phyloP scores from a whole-genome alignment of 92 coral and sea anemone species.

The Desmophyllum pertusum region DNA sequence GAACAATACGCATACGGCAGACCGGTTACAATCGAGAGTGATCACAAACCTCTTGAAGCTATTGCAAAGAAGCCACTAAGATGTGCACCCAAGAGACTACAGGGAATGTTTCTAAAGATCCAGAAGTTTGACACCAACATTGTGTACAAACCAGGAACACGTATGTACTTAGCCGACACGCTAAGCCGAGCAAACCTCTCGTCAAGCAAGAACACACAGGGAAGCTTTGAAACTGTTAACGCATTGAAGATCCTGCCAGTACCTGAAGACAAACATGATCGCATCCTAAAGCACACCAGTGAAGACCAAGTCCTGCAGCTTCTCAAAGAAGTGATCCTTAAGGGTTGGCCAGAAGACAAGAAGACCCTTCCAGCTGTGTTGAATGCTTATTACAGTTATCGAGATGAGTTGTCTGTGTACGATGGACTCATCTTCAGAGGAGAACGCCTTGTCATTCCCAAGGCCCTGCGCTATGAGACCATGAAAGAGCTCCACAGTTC shows the following conservation, averaged over 20 bases:
- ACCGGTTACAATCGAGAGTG: constrained; percentile 49
- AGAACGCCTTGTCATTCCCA: constrained; percentile 46
- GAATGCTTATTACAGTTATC: constrained; percentile 40
- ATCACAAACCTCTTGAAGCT: constrained; percentile 62
- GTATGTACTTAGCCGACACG: constrained; percentile 55
- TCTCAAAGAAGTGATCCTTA: constrained; percentile 49
- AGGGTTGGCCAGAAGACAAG: constrained; percentile 65
- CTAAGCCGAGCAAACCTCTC: constrained; percentile 48
- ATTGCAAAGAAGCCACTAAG: constrained; percentile 60
- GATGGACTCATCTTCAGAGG: constrained; percentile 51
- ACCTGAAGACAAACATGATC: constrained; percentile 49
- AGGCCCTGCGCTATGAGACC: neutral
- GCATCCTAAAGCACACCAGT: constrained; percentile 11
- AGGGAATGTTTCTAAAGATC: constrained; percentile 62
- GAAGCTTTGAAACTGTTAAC: constrained; percentile 52
- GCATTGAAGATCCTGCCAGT: constrained; percentile 53
- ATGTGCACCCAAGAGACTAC: constrained; percentile 64
- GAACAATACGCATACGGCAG: constrained; percentile 58
- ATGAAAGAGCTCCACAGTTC: constrained; percentile 50
- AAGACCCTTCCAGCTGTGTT: constrained; percentile 36
- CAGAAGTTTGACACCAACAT: constrained; percentile 46
- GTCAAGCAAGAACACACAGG: constrained; percentile 42
- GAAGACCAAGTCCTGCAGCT: constrained; percentile 54
- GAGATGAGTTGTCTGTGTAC: constrained; percentile 39
- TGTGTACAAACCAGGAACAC: constrained; percentile 45